These are phyloP conservation scores for Drosophila setifemur DNA, from an alignment of 1,140 invertebrate species.

Conservation along the genomic window DNA sequence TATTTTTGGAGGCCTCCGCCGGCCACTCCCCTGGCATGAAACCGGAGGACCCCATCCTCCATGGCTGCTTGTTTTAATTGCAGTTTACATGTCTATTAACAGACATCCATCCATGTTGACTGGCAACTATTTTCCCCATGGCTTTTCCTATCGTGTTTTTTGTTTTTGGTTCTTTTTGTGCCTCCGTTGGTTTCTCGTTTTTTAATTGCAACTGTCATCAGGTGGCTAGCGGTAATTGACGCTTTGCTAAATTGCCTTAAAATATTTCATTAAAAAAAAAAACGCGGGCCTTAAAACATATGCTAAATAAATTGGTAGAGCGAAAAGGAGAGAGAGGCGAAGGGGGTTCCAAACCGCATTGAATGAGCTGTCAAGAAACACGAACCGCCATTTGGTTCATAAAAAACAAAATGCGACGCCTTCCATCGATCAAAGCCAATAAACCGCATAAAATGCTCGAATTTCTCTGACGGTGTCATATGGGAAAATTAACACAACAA, in stretches of 20 bases:
- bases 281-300: constrained; percentile 3
- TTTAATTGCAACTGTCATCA: constrained; percentile 58
- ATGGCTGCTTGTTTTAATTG: constrained; percentile 74
- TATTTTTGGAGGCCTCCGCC: constrained; percentile 50
- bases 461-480: constrained; percentile 38
- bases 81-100: constrained; percentile 80
- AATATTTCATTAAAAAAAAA: constrained; percentile 19
- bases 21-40: not conserved
- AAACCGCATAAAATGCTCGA: constrained; percentile 46
- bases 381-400: constrained; percentile 19
- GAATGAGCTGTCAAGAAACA: constrained; percentile 40
- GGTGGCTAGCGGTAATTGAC: constrained; percentile 47
- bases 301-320: constrained; percentile 14
- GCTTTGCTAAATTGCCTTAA: constrained; percentile 29
- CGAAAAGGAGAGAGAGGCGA: not conserved
- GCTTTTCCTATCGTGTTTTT: constrained; percentile 21
- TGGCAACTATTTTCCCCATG: constrained; percentile 18
- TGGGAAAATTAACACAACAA: constrained; percentile 53
- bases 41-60: not conserved
- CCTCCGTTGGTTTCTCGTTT: not conserved
- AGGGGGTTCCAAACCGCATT: constrained; percentile 8
- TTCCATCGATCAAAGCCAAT: constrained; percentile 51
- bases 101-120: constrained; percentile 37
- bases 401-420: constrained; percentile 27
- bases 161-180: constrained; percentile 4